Conservation (phyloP, 2,113 vertebrate genomes). For the Pterocles burchelli region DNA sequence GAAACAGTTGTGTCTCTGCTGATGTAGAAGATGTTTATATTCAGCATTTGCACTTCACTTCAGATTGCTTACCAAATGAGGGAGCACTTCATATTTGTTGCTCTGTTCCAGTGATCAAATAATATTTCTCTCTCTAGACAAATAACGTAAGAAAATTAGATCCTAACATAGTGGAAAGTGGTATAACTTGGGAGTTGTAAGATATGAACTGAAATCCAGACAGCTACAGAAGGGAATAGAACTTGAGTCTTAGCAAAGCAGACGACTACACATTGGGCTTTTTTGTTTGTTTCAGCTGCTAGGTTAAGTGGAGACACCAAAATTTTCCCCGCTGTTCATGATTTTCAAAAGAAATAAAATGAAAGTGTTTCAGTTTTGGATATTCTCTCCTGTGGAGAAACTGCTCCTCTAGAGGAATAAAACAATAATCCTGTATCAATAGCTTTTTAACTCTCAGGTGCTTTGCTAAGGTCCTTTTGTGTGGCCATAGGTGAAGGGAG, state of each 20-base stretch:
- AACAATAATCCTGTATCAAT: neutral
- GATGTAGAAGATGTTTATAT: neutral
- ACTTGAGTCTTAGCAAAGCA: neutral
- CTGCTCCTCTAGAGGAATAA: neutral
- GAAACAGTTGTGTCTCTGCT: neutral
- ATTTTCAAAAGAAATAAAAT: neutral
- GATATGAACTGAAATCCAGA: neutral
- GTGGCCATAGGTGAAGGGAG: neutral
- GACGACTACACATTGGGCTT: too few relatives aligned
- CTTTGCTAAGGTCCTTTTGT: fast-evolving
- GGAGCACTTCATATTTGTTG: neutral
- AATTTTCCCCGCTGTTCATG: neutral
- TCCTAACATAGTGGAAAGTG: neutral
- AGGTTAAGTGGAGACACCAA: neutral
- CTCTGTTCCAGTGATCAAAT: neutral
- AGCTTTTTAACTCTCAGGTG: neutral
- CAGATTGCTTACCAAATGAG: neutral
- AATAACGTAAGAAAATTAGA: neutral
- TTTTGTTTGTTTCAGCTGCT: neutral
- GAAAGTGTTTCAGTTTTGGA: neutral
- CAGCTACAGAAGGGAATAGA: neutral
- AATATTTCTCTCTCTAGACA: too few relatives aligned
- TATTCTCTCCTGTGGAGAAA: neutral
- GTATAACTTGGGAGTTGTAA: neutral
- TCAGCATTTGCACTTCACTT: neutral